phyloP scores from a whole-genome alignment of 1,140 invertebrate genomes.

The Lepidurus couesii region DNA sequence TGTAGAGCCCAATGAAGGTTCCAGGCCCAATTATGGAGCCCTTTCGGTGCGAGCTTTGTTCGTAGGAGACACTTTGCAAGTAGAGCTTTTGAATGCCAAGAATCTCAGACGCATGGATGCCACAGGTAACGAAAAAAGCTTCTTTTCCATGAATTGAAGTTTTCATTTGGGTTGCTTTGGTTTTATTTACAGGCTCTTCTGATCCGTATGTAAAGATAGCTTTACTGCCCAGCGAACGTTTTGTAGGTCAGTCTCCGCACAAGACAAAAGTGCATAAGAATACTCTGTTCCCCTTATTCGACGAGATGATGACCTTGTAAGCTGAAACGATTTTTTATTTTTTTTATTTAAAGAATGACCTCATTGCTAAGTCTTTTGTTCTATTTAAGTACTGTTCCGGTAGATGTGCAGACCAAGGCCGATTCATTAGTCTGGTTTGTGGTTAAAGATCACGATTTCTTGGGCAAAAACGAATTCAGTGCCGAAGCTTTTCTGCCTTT shows the following conservation, averaged over 20 bases:
- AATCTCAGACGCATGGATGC: constrained; percentile 80
- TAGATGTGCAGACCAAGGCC: constrained; percentile 61
- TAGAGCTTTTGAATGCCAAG: constrained; percentile 81
- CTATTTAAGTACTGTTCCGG: constrained; percentile 61
- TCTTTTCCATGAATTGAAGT: too few species aligned
- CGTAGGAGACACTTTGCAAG: constrained; percentile 45
- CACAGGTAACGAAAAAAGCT: constrained; percentile 58
- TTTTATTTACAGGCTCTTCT: constrained; percentile 55
- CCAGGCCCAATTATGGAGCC: constrained; percentile 47
- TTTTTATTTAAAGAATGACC: not conserved
- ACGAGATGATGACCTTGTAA: constrained; percentile 90
- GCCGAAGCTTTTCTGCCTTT: constrained; percentile 85
- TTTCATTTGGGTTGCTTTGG: too few species aligned
- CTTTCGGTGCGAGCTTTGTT: constrained; percentile 59
- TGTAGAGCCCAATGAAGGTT: constrained; percentile 46
- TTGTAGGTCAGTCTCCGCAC: constrained; percentile 60
- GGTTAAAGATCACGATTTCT: constrained; percentile 91
- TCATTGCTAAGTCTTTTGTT: constrained; percentile 35
- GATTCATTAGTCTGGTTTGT: constrained; percentile 79
- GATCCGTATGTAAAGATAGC: constrained; percentile 88
- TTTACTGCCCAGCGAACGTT: constrained; percentile 77
- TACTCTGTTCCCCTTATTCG: constrained; percentile 85
- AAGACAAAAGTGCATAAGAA: constrained; percentile 89
- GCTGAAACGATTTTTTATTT: constrained; percentile 43
- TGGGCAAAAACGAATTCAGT: constrained; percentile 85